Base-by-base conservation (phyloP, 2,888 invertebrate genomes). In the Xanthorhoe spadicearia region DNA sequence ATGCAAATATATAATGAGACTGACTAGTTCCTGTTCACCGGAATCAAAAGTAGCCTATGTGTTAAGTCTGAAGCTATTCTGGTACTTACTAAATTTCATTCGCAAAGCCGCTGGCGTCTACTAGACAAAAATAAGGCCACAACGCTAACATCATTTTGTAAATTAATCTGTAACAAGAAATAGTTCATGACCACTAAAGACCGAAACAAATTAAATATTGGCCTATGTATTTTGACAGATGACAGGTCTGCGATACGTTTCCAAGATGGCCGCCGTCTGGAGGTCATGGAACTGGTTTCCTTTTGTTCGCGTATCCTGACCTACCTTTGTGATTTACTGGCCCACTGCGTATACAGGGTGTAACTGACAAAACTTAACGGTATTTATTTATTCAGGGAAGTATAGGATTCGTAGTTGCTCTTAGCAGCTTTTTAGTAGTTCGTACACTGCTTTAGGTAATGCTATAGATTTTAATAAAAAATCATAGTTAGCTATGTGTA, bases 221-320 rank as follows among this genome's bases (percentile, higher is more conserved):
- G 62, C 61, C 38, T 38, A 32, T 43, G 52, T 52, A 67, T 61
- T 69, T 66, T 64, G 56, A 63, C 69, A 72, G 69, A 65, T 69
- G 70, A 67, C 60, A 69, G 57, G 61, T 64, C 53, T 59, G 67
- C 58, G 64, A 65, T 60, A 50, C 53, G 68, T 66, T 54, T 64
- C 57, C 75, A 80, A 79, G 53, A 82, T 79, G 78, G 80, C 83
- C 68, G 70, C 76, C 66, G 79, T 87, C 86, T 86, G 85, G 87
- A 88, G 87, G 87, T 85, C 86, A 84, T 65, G 65, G 65, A 79
- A 85, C 86, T 80, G 82, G 83, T 84, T n/a, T 82, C 74, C 66
- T 80, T 86, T 86, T 88, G 84, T 87, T 81, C 80, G 79, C 72
- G 75, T 80, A 81, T 88, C 89, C 84, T 90, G 90, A 89, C 89